Base-by-base conservation (phyloP, 2,113 vertebrate species). In the Microcebus jonahi region DNA sequence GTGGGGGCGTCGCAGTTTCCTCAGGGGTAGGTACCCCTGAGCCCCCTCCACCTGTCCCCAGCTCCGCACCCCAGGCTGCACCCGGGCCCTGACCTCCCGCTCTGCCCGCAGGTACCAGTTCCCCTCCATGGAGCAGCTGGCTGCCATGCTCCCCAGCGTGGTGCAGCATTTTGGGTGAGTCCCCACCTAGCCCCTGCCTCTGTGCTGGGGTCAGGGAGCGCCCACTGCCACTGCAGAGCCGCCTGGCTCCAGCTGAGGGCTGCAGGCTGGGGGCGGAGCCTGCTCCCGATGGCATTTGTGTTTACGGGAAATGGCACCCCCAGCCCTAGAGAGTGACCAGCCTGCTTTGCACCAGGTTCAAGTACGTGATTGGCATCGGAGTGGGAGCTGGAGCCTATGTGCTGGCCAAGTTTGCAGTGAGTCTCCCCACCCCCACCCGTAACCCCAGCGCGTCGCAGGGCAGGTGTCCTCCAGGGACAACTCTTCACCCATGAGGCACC, bases 101-200 rank as follows among this genome's bases (percentile, higher is more conserved):
- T 76, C 45, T 91, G 31, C 86, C 10, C 5, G 0, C 98, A 99
- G 99, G 97, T 99, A 99, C 98, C 99, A 99, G 98, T 99, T 99
- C 91, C 99, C 99, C 20, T 99, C 99, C 87, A 99, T 99, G 99
- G 99, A 99, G 97, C 99, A 99, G 98, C 96, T 99, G 98, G 99
- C 99, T 0, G 99, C 99, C 91, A 99, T 99, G 99, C 97, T 99
- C 75, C 99, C 99, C 95, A 99, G 99, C 0, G 99, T 99, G 93
- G 99, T 99, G 77, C 99, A 99, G 98, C 99, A 99, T 96, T 99
- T 99, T 0, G 99, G 99, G 99, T 99, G 93, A 98, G 99, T 99
- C 14, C 63, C 18, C 0, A 0, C 45, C 48, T 20, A 11, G 27
- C 31, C 55, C 45, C 68, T 14, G 18, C 5, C n/a, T 77, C n/a